These are phyloP conservation scores for Seira sanloemensis DNA, from an alignment of 2,888 invertebrate genomes.

Conservation along the genomic window DNA sequence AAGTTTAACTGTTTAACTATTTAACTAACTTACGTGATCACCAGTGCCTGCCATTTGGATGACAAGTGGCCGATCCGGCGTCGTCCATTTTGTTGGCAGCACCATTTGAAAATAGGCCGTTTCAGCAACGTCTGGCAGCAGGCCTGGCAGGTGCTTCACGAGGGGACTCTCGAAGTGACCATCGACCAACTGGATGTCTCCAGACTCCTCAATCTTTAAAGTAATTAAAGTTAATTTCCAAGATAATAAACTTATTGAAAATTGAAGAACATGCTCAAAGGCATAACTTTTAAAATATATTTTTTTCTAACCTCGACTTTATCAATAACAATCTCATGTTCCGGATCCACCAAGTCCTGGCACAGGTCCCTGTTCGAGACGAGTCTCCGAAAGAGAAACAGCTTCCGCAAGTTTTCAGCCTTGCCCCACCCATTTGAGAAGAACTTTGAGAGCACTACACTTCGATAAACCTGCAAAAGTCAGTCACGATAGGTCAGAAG, in stretches of 20 bases:
- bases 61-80: constrained; percentile 87
- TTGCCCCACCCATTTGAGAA: constrained; percentile 98
- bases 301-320: constrained; percentile 80
- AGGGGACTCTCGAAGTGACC: constrained; percentile 93
- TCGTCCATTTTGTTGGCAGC: constrained; percentile 87
- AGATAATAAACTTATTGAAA: too few relatives aligned
- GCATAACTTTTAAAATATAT: background rate
- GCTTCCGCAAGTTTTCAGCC: constrained; percentile 91
- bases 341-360: constrained; percentile 85
- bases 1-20: too few relatives aligned
- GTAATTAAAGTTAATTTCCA: too few relatives aligned
- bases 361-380: constrained; percentile 90
- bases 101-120: constrained; percentile 90
- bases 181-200: constrained; percentile 76
- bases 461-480: constrained; percentile 80
- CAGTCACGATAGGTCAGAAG: constrained; percentile 74
- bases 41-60: constrained; percentile 98
- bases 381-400: constrained; percentile 92
- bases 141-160: constrained; percentile 87
- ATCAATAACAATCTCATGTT: constrained; percentile 91
- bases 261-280: background rate
- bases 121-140: constrained; percentile 89
- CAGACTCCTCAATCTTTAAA: constrained; percentile 39
- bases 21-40: constrained; percentile 87
- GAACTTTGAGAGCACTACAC: constrained; percentile 90